Conservation (phyloP, 2,888 invertebrate genomes). For the Oeneis ivallda region DNA sequence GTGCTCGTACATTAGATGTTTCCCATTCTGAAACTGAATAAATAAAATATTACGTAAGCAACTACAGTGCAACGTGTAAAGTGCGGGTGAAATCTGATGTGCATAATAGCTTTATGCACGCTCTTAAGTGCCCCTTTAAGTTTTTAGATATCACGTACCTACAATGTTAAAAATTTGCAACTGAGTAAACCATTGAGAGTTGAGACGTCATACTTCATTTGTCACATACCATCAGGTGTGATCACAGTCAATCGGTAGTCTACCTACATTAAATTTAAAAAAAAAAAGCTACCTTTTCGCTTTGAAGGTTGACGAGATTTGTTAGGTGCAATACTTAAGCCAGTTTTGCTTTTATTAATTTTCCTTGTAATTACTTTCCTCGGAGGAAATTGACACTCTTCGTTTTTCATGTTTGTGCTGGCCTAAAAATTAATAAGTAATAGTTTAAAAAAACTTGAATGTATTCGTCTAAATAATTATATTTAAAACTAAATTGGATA, state of each 20-base stretch:
- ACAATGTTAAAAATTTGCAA: too few species aligned
- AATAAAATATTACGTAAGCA: not conserved
- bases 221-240: too few species aligned
- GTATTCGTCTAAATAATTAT: too few species aligned
- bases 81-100: too few species aligned
- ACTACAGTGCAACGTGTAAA: too few species aligned
- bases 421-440: conserved; percentile 53
- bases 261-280: not conserved
- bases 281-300: conserved; percentile 45
- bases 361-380: conserved; percentile 44
- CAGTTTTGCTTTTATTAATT: conserved; percentile 47
- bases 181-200: too few species aligned
- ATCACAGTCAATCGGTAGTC: too few species aligned
- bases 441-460: not conserved
- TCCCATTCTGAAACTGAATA: conserved; percentile 44
- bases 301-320: conserved; percentile 48
- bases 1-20: conserved; percentile 23
- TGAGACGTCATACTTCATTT: too few species aligned
- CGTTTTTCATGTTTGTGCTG: conserved; percentile 51
- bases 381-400: conserved; percentile 52
- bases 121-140: too few species aligned
- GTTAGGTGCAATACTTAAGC: conserved; percentile 44
- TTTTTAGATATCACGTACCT: too few species aligned
- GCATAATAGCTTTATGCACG: too few species aligned
- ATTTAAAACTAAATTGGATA: too few species aligned